Evolutionary conservation across 2,888 invertebrate genomes (phyloP).

Genomic region (Harpalus rufipes): DNA sequence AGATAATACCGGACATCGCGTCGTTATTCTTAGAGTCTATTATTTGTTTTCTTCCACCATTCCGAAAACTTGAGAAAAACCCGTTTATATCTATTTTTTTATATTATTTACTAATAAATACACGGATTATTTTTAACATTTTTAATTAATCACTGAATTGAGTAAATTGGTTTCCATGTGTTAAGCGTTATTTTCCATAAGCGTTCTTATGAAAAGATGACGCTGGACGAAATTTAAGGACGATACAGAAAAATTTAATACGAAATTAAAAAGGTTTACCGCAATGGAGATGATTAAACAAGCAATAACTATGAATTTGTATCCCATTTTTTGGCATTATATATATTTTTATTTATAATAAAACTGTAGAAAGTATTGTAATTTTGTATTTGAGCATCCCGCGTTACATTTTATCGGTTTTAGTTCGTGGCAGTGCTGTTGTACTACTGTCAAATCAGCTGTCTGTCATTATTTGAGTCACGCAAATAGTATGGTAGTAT

Average conservation of each 20-base stretch:
- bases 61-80: slow-evolving; percentile 52
- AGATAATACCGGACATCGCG: slow-evolving; percentile 16
- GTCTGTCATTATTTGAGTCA: slow-evolving; percentile 49
- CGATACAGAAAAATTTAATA: neutral
- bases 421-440: neutral
- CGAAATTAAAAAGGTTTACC: slow-evolving; percentile 1
- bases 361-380: neutral
- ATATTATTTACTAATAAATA: slow-evolving; percentile 12
- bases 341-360: neutral
- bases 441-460: slow-evolving; percentile 25
- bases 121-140: no score
- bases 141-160: no score
- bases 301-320: neutral
- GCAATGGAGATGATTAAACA: neutral
- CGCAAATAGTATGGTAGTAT: neutral
- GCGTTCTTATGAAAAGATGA: no score
- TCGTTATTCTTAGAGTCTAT: neutral
- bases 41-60: slow-evolving; percentile 17
- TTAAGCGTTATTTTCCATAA: neutral
- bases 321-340: neutral
- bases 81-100: slow-evolving; percentile 29
- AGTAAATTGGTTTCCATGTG: no score
- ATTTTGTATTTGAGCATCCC: neutral
- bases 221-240: neutral
- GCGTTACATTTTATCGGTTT: neutral